A percentile compares a stretch with the other conserved stretches of the same genome.
These are phyloP conservation scores for Syngnathus rostellatus DNA, from an alignment of 2,797 vertebrate genomes.

Conservation along the genomic window DNA sequence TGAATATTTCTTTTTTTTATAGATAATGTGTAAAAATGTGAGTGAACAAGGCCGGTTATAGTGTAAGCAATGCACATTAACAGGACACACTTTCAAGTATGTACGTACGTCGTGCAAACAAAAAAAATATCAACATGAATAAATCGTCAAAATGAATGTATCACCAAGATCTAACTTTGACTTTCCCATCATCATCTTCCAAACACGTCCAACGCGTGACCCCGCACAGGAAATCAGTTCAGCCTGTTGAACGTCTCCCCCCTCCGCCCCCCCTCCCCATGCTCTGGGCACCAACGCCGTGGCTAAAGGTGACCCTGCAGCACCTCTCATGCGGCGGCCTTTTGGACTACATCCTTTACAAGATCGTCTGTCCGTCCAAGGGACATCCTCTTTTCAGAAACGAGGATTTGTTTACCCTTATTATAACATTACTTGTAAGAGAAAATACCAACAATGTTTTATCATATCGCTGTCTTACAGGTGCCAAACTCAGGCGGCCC, in stretches of 20 bases:
- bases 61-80: background rate
- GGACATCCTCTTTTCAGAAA: constrained; percentile 26
- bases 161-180: background rate
- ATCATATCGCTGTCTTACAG: too few relatives aligned
- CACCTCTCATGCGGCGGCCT: background rate
- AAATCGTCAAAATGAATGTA: background rate
- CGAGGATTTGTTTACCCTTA: background rate
- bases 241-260: constrained; percentile 66
- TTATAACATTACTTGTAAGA: background rate
- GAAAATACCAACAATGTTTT: background rate
- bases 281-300: constrained; percentile 51
- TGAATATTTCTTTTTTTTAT: too few relatives aligned
- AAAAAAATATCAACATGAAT: background rate
- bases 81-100: background rate
- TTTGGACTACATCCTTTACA: constrained; percentile 37
- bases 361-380: constrained; percentile 29
- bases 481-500: too few relatives aligned
- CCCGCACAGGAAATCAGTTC: constrained; percentile 75
- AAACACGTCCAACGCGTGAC: constrained; percentile 72
- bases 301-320: constrained; percentile 58
- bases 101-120: background rate
- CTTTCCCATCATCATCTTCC: constrained; percentile 32
- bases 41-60: background rate
- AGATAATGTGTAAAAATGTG: background rate
- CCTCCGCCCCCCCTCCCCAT: constrained; percentile 30